phyloP scores from a whole-genome alignment of 2,797 vertebrate genomes.

The Sebastes iracundus region DNA sequence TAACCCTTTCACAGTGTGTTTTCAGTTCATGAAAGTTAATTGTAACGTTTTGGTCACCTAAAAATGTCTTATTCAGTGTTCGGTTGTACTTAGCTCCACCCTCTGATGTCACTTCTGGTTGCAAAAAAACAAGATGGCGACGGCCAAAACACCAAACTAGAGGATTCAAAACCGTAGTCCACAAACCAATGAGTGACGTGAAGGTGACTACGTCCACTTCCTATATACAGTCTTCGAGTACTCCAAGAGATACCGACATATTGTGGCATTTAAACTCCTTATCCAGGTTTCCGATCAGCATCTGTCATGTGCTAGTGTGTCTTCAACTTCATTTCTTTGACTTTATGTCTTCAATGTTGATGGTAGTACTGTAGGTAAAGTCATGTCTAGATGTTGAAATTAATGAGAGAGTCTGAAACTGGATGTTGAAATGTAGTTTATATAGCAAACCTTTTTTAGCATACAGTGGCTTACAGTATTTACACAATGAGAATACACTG shows the following conservation, averaged over 20 bases:
- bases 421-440: background rate
- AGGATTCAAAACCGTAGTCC: too few relatives aligned
- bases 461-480: background rate
- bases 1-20: too few relatives aligned
- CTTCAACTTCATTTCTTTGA: background rate
- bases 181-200: too few relatives aligned
- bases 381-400: background rate
- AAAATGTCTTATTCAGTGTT: too few relatives aligned
- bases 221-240: fast-evolving
- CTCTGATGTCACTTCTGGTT: too few relatives aligned
- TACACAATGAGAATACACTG: background rate
- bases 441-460: background rate
- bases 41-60: fast-evolving
- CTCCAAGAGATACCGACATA: too few relatives aligned
- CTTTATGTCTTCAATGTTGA: background rate
- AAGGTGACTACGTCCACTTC: fast-evolving
- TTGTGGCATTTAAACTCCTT: background rate
- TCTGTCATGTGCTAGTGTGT: background rate
- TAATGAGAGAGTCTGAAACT: background rate
- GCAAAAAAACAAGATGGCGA: too few relatives aligned
- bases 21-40: too few relatives aligned
- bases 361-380: background rate
- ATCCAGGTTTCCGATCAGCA: background rate
- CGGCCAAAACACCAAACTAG: fast-evolving
- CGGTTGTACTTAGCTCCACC: too few relatives aligned